Evolutionary conservation across 2,888 invertebrate species (phyloP), one percentile per base, ranked within the genome.

Genomic region (Heliothis peltigera): DNA sequence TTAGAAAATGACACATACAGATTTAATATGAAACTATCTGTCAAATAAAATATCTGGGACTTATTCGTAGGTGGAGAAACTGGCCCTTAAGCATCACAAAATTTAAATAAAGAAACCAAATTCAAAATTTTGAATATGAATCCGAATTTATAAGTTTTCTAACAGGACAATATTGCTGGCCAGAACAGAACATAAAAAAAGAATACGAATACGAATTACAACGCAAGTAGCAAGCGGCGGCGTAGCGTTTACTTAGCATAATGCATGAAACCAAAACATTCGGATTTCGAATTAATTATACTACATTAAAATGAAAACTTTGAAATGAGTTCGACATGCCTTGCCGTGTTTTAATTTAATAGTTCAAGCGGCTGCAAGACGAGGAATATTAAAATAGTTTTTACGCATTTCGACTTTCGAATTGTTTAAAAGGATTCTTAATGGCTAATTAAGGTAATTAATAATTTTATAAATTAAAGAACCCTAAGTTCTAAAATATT

Each of bases 221-320:
- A 53, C 53, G 15, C 10, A 48, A 59, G 48, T 55, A 22, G 51
- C 42, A 64, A 25, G n/a, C 43, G 63, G 62, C 58, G 63, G 64
- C 77, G 46, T 64, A 60, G 64, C 47, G 65, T 64, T 67, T 52
- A 70, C 21, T 79, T 65, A 55, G 56, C 65, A 67, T 60, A 70
- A 57, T 71, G 61, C 75, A 64, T 64, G 58, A 71, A 77, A 70
- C 73, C 80, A 80, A 72, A 82, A 84, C 83, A 82, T 77, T 81
- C 74, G 68, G 76, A 80, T 77, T 75, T 64, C 49, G 85, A 86
- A 87, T 87, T 87, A 81, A 89, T 89, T 88, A 84, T 80, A 86
- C 85, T 85, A 86, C 67, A 84, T 84, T 83, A 81, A 78, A 77
- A 79, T 69, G 75, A 83, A 80, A 86, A 84, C 82, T 84, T 82